Evolutionary conservation across 1,140 invertebrate genomes (phyloP).

Genomic region (Drosophila ercepeae): DNA sequence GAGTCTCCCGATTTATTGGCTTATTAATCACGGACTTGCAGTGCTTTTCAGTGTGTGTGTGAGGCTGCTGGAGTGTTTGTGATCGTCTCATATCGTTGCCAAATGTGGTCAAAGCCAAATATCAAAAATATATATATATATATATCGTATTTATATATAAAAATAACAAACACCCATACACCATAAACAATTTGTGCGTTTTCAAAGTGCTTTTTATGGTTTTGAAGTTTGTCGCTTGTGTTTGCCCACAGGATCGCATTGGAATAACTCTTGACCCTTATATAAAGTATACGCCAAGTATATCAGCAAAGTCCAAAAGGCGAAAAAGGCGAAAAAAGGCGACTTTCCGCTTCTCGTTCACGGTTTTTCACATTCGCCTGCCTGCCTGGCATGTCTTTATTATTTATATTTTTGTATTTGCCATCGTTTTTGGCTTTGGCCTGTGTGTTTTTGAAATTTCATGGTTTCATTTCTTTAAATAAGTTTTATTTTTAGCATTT

Average conservation of each 20-base stretch:
- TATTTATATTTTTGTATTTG: conserved; percentile 75
- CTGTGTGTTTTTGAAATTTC: conserved; percentile 73
- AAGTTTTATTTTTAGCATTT: conserved; percentile 79
- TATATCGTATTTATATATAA: conserved; percentile 22
- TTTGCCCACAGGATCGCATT: conserved; percentile 32
- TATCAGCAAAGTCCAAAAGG: conserved; percentile 55
- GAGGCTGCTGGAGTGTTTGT: conserved; percentile 40
- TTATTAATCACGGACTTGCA: conserved; percentile 58
- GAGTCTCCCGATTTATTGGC: conserved; percentile 40
- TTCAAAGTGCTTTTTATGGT: conserved; percentile 76
- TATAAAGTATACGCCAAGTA: conserved; percentile 27
- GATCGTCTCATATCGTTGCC: conserved; percentile 58
- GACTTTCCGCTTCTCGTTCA: conserved; percentile 28
- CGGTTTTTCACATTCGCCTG: conserved; percentile 19
- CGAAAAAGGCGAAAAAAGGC: too few relatives aligned
- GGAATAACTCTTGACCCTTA: conserved; percentile 16
- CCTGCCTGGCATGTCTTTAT: conserved; percentile 38
- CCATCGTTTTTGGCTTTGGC: conserved; percentile 68
- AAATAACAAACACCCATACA: conserved; percentile 12
- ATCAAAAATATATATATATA: conserved; percentile 53
- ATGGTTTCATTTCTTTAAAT: conserved; percentile 82
- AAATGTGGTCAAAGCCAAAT: conserved; percentile 77
- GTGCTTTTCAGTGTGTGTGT: conserved; percentile 46
- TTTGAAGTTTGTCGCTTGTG: conserved; percentile 52
- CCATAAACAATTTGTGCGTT: conserved; percentile 31